Evolutionary conservation across 2,888 invertebrate genomes (phyloP), one percentile per base, ranked within the genome.

Genomic region (Orthonevra nobilis): DNA sequence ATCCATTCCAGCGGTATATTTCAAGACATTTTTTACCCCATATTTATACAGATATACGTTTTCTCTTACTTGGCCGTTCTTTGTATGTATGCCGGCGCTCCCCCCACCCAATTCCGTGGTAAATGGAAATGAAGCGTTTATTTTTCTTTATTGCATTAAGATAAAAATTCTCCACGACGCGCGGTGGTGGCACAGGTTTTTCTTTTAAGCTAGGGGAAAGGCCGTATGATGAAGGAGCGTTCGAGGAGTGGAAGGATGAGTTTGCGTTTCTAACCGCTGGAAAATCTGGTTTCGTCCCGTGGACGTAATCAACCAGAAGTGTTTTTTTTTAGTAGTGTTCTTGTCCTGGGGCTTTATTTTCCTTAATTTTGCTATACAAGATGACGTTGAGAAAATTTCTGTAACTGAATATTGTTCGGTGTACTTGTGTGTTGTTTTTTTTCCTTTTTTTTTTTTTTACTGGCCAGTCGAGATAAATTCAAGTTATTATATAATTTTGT

Each of bases 61-160:
- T 38, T 38, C n/a, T 36, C 7, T 36, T 60, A 9, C 34, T 63
- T 50, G 17, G 50, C 9, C n/a, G n/a, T n/a, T n/a, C n/a, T n/a
- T n/a, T n/a, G n/a, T n/a, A n/a, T n/a, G n/a, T n/a, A n/a, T n/a
- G n/a, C n/a, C n/a, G 26, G 42, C 54, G 28, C 30, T 72, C 44
- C 14, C 36, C 66, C 44, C 17, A 60, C 61, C 50, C 44, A 54
- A 73, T 68, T 60, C 83, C 85, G 83, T 85, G 84, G 84, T 85
- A 86, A 86, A 87, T 87, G 85, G 84, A 87, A 86, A 85, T 85
- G 85, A 86, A 85, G 84, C 86, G 85, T 86, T 86, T 87, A 86
- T 85, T 86, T 85, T 86, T 84, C 85, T 85, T 87, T 86, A 87
- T 86, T 86, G 84, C 86, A 38, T 73, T 79, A 44, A 79, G 79